Evolutionary conservation across 2,888 invertebrate species (phyloP).

Genomic region (Luperina nickerlii): DNA sequence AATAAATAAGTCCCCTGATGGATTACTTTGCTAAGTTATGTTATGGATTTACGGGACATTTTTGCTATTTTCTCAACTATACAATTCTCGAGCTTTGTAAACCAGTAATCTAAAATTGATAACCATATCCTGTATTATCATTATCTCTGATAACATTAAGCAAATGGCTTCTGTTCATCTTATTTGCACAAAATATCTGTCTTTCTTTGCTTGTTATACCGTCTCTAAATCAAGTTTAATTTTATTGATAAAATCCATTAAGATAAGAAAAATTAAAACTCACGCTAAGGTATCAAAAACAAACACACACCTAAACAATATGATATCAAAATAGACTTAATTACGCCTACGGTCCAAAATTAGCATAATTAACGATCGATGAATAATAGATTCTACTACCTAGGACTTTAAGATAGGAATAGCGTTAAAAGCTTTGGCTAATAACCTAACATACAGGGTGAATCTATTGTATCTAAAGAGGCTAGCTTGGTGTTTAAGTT

Average conservation of each 20-base stretch:
- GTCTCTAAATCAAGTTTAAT: slow-evolving; percentile 30
- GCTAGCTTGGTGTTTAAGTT: background rate
- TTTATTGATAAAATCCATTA: slow-evolving; percentile 55
- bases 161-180: slow-evolving; percentile 37
- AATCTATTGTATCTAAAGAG: slow-evolving; percentile 7
- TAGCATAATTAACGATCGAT: slow-evolving; percentile 18
- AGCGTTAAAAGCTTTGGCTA: slow-evolving; percentile 19
- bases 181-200: slow-evolving; percentile 38
- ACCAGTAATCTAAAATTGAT: slow-evolving; percentile 1
- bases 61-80: background rate
- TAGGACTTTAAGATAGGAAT: slow-evolving; percentile 40
- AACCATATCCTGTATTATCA: slow-evolving; percentile 4
- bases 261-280: slow-evolving; percentile 52
- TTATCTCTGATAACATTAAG: slow-evolving; percentile 16
- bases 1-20: slow-evolving; percentile 15
- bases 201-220: slow-evolving; percentile 5
- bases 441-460: slow-evolving; percentile 54
- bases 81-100: background rate
- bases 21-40: background rate
- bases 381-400: slow-evolving; percentile 39
- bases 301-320: slow-evolving; percentile 48
- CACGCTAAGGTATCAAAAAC: slow-evolving; percentile 31
- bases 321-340: slow-evolving; percentile 56
- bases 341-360: slow-evolving; percentile 41
- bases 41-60: background rate